Evolutionary conservation across 2,113 vertebrate species (phyloP), one percentile per base, ranked within the genome.

Genomic region (Dasyurus viverrinus): DNA sequence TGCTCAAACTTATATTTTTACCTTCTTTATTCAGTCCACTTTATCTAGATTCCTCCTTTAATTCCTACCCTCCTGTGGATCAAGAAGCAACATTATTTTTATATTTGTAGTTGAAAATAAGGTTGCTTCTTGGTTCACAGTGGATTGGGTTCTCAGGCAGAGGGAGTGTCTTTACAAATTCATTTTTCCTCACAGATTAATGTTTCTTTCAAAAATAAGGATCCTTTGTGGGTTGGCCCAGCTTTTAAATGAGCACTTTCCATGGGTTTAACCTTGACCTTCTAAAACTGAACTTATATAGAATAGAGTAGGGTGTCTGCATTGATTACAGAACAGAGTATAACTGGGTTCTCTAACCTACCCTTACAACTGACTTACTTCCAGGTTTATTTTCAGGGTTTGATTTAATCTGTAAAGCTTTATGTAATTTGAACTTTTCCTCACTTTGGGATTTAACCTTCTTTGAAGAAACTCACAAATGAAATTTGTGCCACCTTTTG

Each of bases 91-190:
- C 55, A 23, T 42, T 84, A 84, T 22, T 84, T 84, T 84, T 42
- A 84, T n/a, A 42, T 7, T 50, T 36, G 48, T 95, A 50, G 90
- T 97, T 94, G 57, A 94, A 92, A 97, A 53, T 91, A 84, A 89
- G 92, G n/a, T 95, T 93, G n/a, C 90, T 90, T 94, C 52, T 91
- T 91, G 95, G 76, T 53, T 47, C 92, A 76, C 60, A 84, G 0
- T 90, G 54, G 36, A 50, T 76, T 76, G n/a, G 68, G 68, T 42
- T 76, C 68, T 42, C 68, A 22, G n/a, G 36, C 6, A 76, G n/a
- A 22, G 68, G 19, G 68, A 84, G 36, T 84, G 19, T 16, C 68
- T 84, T 84, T 42, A 42, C 42, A 84, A 42, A 84, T 42, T 84
- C 68, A 84, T 84, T 84, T n/a, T 84, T 84, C 16, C 19, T 22